Evolutionary conservation across 2,888 invertebrate genomes (phyloP), one percentile per base, ranked within the genome.

Genomic region (Netelia melanura): DNA sequence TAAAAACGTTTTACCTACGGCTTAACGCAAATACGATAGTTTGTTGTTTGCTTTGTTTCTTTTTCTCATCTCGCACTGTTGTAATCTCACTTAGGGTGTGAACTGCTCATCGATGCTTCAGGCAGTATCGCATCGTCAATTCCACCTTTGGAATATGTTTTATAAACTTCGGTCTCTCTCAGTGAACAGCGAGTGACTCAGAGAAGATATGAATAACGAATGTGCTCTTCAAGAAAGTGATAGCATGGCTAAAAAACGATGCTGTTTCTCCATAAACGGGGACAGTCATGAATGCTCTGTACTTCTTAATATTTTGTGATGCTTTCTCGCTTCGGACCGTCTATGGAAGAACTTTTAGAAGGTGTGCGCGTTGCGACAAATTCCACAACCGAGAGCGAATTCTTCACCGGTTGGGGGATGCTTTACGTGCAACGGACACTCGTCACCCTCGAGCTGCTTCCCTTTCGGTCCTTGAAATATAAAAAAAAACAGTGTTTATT

Each of bases 331-430:
- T 64, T 23, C 67, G 65, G 58, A 80, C 72, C 52, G 38, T 58
- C 21, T 48, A 61, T 11, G 44, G 79, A 71, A 71, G 65, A 82
- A 87, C 85, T 82, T 81, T 95, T 95, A 98, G 94, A 98, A 98
- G 23, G 98, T 98, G 94, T 98, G 97, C 86, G 98, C 97, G 95
- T 99, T 99, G 64, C 99, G 96, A 93, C 99, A 99, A 74, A 99
- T 98, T 64, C 99, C 99, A 95, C 99, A 99, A 85, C 99, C 99
- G 65, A 99, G 95, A 68, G 99, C 99, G 94, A 99, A 99, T 94
- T 99, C 99, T 93, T 99, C 99, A 52, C 99, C 99, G 0, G 99
- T 99, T 5, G 98, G 96, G 44, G 99, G 99, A 95, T 99, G 99
- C 91, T 97, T 97, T 3, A 99, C 97, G 94, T 98, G 98, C 48